Conservation (phyloP, 1,140 invertebrate genomes). For the Papilio aristodemus region DNA sequence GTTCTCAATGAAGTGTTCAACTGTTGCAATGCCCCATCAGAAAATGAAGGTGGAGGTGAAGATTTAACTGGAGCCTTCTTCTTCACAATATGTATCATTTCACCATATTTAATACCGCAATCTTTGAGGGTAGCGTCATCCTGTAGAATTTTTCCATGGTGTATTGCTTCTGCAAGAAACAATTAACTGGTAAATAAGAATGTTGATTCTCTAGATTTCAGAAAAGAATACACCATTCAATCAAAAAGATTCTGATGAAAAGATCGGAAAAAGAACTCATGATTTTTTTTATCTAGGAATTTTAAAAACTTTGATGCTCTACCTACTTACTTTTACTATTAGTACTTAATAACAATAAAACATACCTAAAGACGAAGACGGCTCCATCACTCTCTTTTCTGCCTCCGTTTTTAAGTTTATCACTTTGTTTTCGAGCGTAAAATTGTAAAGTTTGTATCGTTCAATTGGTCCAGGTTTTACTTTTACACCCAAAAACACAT, state of each 20-base stretch:
- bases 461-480: conserved; percentile 72
- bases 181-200: not conserved
- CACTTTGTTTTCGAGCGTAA: conserved; percentile 65
- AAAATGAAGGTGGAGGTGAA: conserved; percentile 49
- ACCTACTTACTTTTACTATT: no score
- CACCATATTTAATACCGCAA: conserved; percentile 68
- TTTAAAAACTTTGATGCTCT: no score
- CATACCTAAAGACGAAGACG: conserved; percentile 65
- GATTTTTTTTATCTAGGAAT: no score
- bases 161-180: conserved; percentile 62
- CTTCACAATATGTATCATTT: conserved; percentile 75
- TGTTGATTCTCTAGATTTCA: no score
- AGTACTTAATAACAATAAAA: conserved; percentile 25
- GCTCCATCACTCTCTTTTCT: conserved; percentile 65
- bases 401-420: conserved; percentile 60
- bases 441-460: conserved; percentile 68
- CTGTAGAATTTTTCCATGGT: conserved; percentile 73
- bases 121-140: conserved; percentile 60
- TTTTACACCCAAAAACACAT: conserved; percentile 70
- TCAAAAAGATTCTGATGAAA: no score
- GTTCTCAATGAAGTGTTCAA: conserved; percentile 61
- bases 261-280: no score
- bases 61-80: conserved; percentile 55
- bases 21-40: conserved; percentile 64
- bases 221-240: no score